phyloP scores from a whole-genome alignment of 2,797 vertebrate genomes.

The Agapornis canus region DNA sequence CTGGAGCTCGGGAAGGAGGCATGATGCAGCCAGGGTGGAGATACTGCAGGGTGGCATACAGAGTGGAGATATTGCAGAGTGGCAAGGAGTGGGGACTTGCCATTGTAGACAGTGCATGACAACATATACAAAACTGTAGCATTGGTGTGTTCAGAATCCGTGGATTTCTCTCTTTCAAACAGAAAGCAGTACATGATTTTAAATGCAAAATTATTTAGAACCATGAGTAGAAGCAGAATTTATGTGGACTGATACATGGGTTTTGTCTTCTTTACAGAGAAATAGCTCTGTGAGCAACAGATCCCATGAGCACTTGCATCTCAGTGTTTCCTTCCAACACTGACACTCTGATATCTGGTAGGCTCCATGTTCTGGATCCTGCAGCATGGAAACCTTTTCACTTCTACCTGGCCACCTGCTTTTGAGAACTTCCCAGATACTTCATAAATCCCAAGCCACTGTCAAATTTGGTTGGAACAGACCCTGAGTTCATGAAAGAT shows the following conservation, averaged over 20 bases:
- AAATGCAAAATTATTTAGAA: neutral
- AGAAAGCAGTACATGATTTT: neutral
- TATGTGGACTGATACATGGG: rapidly evolving
- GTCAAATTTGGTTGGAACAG: neutral
- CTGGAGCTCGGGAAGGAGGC: neutral
- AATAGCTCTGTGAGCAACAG: neutral
- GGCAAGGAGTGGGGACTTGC: neutral
- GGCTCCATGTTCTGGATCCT: neutral
- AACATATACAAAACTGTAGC: neutral
- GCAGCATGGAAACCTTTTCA: neutral
- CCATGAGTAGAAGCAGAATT: neutral
- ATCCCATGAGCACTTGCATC: neutral
- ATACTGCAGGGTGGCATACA: neutral
- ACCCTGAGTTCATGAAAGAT: neutral
- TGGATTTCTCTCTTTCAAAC: neutral
- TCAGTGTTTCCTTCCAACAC: rapidly evolving
- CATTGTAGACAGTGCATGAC: rapidly evolving
- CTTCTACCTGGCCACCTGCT: neutral
- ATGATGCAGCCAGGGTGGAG: neutral
- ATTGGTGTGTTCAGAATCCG: neutral
- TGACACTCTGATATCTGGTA: neutral
- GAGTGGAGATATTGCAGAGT: no score
- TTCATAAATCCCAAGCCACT: neutral
- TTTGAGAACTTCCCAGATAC: neutral
- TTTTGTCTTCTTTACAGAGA: neutral